These are phyloP conservation scores for Whitmania pigra DNA, from an alignment of 1,140 invertebrate genomes.

Conservation along the genomic window DNA sequence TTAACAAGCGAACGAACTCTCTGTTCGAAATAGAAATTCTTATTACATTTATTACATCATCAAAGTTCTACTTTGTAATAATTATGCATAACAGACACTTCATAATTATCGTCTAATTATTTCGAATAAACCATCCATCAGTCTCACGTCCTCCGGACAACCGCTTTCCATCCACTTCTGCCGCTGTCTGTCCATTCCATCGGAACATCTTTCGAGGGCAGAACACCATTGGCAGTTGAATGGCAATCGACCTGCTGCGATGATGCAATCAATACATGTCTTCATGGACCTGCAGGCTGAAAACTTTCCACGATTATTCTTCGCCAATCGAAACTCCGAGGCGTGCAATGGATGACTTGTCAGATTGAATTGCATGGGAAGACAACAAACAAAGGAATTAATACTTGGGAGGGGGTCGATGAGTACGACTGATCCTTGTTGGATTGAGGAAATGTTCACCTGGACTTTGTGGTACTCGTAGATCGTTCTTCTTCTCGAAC, in stretches of 20 bases:
- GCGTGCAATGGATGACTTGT: too few species aligned
- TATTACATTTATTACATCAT: not conserved
- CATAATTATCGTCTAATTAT: not conserved
- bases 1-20: not conserved
- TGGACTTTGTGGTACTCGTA: conserved; percentile 88
- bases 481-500: conserved; percentile 45
- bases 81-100: not conserved
- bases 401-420: conserved; percentile 64
- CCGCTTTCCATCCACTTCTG: conserved; percentile 74
- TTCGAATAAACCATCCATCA: too few species aligned
- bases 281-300: conserved; percentile 62
- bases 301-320: conserved; percentile 22
- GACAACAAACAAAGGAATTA: conserved; percentile 16
- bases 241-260: conserved; percentile 29
- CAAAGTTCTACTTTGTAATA: not conserved
- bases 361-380: conserved; percentile 13
- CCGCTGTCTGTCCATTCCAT: conserved; percentile 67
- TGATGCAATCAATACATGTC: conserved; percentile 53
- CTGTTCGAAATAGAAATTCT: not conserved
- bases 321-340: too few species aligned
- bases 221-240: conserved; percentile 72
- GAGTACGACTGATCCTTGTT: conserved; percentile 67
- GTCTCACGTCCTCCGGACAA: conserved; percentile 47
- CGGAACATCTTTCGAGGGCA: conserved; percentile 63
- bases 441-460: conserved; percentile 45